These are phyloP conservation scores for Strix uralensis DNA, from an alignment of 2,113 vertebrate species.

Conservation along the genomic window DNA sequence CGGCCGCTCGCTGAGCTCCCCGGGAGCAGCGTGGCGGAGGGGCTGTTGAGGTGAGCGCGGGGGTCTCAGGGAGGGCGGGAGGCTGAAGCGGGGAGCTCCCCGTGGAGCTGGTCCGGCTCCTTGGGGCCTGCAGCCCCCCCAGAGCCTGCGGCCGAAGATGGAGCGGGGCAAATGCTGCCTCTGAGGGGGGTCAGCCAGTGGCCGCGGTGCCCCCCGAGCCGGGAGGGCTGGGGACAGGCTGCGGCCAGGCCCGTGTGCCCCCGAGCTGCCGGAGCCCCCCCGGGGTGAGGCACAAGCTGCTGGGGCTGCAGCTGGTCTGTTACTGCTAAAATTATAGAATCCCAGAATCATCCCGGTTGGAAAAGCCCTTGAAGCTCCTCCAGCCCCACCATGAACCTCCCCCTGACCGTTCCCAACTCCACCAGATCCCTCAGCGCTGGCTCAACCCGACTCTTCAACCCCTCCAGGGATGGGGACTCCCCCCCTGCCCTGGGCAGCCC, in stretches of 20 bases:
- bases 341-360: no score
- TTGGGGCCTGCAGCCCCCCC: background rate
- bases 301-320: background rate
- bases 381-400: no score
- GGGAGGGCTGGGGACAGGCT: background rate
- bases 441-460: no score
- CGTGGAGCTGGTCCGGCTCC: rapidly evolving
- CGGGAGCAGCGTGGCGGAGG: background rate
- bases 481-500: no score
- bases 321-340: background rate
- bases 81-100: background rate
- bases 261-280: background rate
- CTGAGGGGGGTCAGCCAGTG: background rate
- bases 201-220: background rate
- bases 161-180: no score
- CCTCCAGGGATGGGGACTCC: no score
- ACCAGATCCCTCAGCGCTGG: no score
- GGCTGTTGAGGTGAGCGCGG: background rate
- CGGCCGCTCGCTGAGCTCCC: background rate
- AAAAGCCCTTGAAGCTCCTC: no score
- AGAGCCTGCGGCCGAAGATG: background rate
- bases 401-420: no score
- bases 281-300: no score
- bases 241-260: rapidly evolving
- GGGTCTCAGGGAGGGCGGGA: rapidly evolving